These are phyloP conservation scores for Drosophila rubida DNA, from an alignment of 2,888 invertebrate genomes.

Conservation along the genomic window DNA sequence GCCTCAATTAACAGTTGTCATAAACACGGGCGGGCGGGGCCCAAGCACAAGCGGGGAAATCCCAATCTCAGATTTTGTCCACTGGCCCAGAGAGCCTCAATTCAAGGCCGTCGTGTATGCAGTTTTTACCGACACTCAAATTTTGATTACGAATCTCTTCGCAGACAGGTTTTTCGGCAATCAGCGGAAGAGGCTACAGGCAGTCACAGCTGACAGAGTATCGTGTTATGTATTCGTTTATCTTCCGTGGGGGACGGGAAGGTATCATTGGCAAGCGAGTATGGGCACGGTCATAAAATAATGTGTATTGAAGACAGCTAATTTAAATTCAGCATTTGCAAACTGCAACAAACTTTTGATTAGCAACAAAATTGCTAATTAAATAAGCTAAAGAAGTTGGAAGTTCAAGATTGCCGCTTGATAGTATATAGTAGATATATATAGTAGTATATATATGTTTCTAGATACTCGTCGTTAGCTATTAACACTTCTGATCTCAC, in stretches of 20 bases:
- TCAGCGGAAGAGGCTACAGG: conserved; percentile 10
- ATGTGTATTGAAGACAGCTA: not conserved
- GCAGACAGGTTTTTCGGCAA: conserved; percentile 55
- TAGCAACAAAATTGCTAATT: not conserved
- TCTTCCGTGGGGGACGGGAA: not conserved
- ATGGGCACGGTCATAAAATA: not conserved
- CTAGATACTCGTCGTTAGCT: not conserved
- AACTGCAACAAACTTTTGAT: not conserved
- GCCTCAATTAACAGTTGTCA: conserved; percentile 17
- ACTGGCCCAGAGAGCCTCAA: conserved; percentile 46
- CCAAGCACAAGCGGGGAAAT: not conserved
- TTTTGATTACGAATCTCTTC: conserved; percentile 21
- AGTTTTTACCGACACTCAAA: conserved; percentile 17
- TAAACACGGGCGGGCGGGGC: not conserved
- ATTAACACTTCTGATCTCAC: conserved; percentile 16
- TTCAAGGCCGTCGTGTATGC: conserved; percentile 47
- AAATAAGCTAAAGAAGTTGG: not conserved
- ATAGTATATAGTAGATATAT: no score
- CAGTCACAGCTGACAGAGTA: conserved; percentile 6
- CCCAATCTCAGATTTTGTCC: conserved; percentile 29
- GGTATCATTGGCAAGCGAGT: conserved; percentile 2
- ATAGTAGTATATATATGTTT: no score
- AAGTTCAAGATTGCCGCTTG: not conserved
- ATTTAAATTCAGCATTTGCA: not conserved
- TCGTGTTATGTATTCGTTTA: conserved; percentile 14